Evolutionary conservation across 1,140 invertebrate species (phyloP).

Genomic region (Ceratina australensis): DNA sequence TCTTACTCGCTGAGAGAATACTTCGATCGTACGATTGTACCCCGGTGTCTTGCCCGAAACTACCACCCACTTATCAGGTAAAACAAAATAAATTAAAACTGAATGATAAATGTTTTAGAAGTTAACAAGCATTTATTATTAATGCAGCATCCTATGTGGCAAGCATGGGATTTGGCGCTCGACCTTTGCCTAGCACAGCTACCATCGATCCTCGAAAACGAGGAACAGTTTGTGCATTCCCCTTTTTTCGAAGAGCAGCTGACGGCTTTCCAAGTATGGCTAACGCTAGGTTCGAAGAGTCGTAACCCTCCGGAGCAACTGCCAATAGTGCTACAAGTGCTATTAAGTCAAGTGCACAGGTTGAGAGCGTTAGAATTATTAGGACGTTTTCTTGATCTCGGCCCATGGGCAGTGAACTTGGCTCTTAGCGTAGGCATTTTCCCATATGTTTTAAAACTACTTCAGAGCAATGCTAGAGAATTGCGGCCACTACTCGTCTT

Average conservation of each 20-base stretch:
- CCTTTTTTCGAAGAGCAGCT: constrained; percentile 99
- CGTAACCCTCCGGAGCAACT: constrained; percentile 95
- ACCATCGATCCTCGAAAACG: constrained; percentile 85
- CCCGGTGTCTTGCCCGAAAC: constrained; percentile 92
- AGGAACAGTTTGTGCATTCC: constrained; percentile 86
- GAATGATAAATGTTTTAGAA: background rate
- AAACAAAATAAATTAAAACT: constrained; percentile 62
- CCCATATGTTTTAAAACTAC: constrained; percentile 97
- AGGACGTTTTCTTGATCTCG: constrained; percentile 97
- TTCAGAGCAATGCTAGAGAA: constrained; percentile 96
- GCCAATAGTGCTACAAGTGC: constrained; percentile 98
- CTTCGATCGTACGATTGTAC: constrained; percentile 98
- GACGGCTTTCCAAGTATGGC: constrained; percentile 99
- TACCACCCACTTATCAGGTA: constrained; percentile 93
- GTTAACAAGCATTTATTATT: constrained; percentile 22
- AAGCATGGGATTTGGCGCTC: constrained; percentile 98
- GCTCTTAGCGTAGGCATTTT: constrained; percentile 99
- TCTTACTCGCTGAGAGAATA: constrained; percentile 97
- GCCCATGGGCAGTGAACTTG: constrained; percentile 97
- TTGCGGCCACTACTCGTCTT: constrained; percentile 95
- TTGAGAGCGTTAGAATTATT: constrained; percentile 96
- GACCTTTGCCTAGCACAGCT: constrained; percentile 96
- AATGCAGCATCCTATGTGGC: constrained; percentile 91
- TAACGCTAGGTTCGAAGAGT: constrained; percentile 89
- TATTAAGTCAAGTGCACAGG: constrained; percentile 98